These are phyloP conservation scores for Solenopsis invicta DNA, from an alignment of 1,140 invertebrate species.

Conservation along the genomic window DNA sequence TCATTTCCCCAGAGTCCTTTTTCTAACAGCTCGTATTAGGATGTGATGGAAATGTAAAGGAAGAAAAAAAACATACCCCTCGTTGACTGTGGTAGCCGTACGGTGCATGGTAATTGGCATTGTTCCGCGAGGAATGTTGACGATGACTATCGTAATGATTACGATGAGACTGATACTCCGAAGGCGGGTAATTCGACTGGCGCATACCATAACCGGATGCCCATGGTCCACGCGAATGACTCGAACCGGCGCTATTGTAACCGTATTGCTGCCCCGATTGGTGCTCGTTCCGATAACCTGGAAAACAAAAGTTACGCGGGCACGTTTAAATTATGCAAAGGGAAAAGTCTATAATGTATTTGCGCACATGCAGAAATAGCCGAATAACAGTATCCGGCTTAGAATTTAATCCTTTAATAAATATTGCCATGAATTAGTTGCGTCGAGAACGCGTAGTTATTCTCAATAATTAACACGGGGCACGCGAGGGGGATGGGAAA, in stretches of 20 bases:
- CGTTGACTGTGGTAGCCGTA: constrained; percentile 36
- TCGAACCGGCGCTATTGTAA: constrained; percentile 68
- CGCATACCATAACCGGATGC: constrained; percentile 39
- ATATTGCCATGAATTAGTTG: constrained; percentile 31
- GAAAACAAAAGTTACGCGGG: constrained; percentile 52
- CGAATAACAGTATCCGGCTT: neutral
- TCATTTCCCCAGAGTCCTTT: neutral
- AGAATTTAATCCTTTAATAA: constrained; percentile 28
- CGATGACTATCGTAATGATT: constrained; percentile 62
- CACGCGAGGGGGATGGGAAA: neutral
- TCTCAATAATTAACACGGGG: constrained; percentile 43
- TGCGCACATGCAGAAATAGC: neutral
- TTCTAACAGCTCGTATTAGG: neutral
- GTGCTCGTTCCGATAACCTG: constrained; percentile 79
- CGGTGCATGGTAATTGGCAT: constrained; percentile 29
- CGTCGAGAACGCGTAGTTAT: constrained; percentile 25
- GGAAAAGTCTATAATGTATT: neutral
- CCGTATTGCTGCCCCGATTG: constrained; percentile 59
- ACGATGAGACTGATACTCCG: constrained; percentile 65
- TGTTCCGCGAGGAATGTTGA: constrained; percentile 47
- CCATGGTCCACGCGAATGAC: constrained; percentile 65
- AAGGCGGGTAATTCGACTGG: neutral
- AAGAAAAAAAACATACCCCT: constrained; percentile 28
- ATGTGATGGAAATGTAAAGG: neutral
- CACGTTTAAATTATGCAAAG: neutral